Evolutionary conservation across 1,140 invertebrate genomes (phyloP).

Genomic region (Caenorhabditis inopinata): DNA sequence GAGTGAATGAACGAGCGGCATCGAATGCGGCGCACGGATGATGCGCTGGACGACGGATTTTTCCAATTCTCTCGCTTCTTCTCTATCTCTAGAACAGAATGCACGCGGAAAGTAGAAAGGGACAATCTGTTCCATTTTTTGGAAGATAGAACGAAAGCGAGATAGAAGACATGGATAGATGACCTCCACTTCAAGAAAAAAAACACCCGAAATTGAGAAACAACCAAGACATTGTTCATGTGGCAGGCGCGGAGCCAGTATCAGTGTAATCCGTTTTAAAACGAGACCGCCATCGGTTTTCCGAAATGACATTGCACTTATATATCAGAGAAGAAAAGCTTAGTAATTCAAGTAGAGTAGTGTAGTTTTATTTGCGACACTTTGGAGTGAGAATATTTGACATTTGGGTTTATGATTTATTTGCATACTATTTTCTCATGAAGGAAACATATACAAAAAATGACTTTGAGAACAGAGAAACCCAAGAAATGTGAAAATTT

Average conservation of each 20-base stretch:
- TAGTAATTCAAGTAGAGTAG: not conserved
- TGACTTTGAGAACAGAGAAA: too few relatives aligned
- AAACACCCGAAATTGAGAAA: not conserved
- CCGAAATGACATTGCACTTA: not conserved
- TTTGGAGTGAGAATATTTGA: too few relatives aligned
- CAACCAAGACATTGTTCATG: not conserved
- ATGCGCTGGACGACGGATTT: constrained; percentile 8
- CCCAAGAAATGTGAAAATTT: too few relatives aligned
- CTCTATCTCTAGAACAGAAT: constrained; percentile 11
- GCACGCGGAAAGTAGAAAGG: constrained; percentile 17
- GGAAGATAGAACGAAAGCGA: not conserved
- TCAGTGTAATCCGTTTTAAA: not conserved
- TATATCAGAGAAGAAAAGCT: too few relatives aligned
- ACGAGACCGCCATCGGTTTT: not conserved
- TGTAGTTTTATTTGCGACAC: not conserved
- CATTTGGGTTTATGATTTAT: too few relatives aligned
- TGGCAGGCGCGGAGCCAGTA: not conserved
- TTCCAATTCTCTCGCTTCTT: constrained; percentile 8
- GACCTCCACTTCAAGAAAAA: not conserved
- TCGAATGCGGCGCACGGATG: constrained; percentile 9
- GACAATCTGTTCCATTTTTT: constrained; percentile 34
- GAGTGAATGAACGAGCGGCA: not conserved
- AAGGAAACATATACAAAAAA: too few relatives aligned
- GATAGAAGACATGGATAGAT: constrained; percentile 1
- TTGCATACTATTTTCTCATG: too few relatives aligned